Evolutionary conservation across 2,888 invertebrate genomes (phyloP).

Genomic region (Apoderus coryli): DNA sequence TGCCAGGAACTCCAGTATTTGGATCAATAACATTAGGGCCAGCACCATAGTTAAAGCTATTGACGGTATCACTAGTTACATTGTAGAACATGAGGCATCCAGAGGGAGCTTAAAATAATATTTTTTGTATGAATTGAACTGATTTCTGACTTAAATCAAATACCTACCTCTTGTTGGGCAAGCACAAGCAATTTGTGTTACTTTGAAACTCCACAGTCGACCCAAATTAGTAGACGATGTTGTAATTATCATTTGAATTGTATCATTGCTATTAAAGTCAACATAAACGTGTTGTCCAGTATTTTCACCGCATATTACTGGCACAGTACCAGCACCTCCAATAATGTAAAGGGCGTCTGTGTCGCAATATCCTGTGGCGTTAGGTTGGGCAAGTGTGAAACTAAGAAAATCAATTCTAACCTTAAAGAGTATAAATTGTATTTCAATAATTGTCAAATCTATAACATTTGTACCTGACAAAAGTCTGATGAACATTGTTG

Average conservation of each 20-base stretch:
- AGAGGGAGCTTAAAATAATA: constrained; percentile 46
- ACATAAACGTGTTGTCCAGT: constrained; percentile 63
- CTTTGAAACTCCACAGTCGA: constrained; percentile 59
- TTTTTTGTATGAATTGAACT: no score
- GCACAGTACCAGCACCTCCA: constrained; percentile 52
- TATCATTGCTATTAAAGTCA: constrained; percentile 50
- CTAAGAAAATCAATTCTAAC: constrained; percentile 63
- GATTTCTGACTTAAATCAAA: background rate
- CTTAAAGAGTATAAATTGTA: constrained; percentile 30
- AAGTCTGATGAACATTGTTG: constrained; percentile 49
- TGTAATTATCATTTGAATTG: constrained; percentile 48
- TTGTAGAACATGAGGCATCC: constrained; percentile 65
- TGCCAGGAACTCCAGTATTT: constrained; percentile 34
- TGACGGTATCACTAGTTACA: constrained; percentile 43
- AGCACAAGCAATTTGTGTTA: constrained; percentile 56
- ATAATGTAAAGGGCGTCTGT: constrained; percentile 54
- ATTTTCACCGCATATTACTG: constrained; percentile 68
- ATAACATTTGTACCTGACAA: constrained; percentile 51
- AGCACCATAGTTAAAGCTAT: constrained; percentile 60
- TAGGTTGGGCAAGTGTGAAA: constrained; percentile 53
- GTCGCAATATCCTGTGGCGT: constrained; percentile 51
- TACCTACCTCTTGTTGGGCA: constrained; percentile 46
- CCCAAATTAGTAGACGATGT: constrained; percentile 40
- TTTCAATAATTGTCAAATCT: constrained; percentile 1
- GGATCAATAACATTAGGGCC: constrained; percentile 23